A percentile compares a stretch with the other conserved stretches of the same genome.
phyloP scores from a whole-genome alignment of 2,113 vertebrate species.

The Tiliqua scincoides region DNA sequence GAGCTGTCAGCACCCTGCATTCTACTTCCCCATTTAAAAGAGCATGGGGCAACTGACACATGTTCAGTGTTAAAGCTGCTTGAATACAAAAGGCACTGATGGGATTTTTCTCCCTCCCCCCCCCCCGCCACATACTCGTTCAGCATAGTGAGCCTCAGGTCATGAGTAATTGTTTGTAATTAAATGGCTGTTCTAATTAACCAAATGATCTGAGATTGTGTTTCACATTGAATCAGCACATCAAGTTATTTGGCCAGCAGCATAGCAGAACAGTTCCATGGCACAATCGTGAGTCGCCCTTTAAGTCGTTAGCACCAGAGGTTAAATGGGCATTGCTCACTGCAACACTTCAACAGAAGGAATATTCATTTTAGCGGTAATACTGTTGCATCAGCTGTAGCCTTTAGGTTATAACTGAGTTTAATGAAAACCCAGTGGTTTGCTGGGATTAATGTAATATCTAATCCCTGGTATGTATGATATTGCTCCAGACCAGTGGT shows the following conservation, averaged over 20 bases:
- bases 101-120: not conserved
- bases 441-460: constrained; percentile 21
- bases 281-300: constrained; percentile 7
- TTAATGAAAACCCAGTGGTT: constrained; percentile 38
- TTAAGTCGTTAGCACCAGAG: constrained; percentile 30
- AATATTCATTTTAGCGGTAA: constrained; percentile 42
- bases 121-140: not conserved
- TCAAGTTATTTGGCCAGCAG: constrained; percentile 53
- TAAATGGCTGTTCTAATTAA: constrained; percentile 62
- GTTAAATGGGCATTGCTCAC: constrained; percentile 37
- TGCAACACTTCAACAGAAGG: constrained; percentile 21
- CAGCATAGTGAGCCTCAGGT: constrained; percentile 37
- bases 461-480: constrained; percentile 42
- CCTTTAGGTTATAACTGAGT: constrained; percentile 34
- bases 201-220: constrained; percentile 47
- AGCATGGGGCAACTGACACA: constrained; percentile 8
- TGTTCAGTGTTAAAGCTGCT: constrained; percentile 17
- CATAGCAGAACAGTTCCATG: constrained; percentile 39
- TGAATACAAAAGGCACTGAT: not conserved
- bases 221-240: constrained; percentile 41
- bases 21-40: constrained; percentile 32
- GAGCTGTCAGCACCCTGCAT: constrained; percentile 31
- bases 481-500: not conserved
- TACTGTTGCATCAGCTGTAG: not conserved
- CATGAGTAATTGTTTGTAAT: constrained; percentile 42